phyloP scores from a whole-genome alignment of 2,888 invertebrate genomes.

The Chamaedrilus cognettii region DNA sequence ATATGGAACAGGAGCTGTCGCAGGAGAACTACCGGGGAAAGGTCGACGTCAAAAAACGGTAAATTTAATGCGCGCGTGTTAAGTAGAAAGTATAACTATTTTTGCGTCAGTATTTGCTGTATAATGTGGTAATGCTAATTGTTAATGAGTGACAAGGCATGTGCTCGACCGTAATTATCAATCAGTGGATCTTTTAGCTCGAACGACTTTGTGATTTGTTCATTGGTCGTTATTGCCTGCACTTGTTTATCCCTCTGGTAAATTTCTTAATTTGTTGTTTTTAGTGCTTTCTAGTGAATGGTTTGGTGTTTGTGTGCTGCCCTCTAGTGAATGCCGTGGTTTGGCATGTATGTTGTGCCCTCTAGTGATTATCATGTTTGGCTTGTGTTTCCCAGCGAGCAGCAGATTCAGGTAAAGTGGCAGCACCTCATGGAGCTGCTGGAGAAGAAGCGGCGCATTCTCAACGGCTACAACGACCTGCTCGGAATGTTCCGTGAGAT shows the following conservation, averaged over 20 bases:
- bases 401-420: constrained; percentile 86
- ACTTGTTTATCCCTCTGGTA: too few species aligned
- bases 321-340: too few species aligned
- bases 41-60: constrained; percentile 68
- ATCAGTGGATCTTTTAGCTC: too few species aligned
- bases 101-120: neutral
- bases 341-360: too few species aligned
- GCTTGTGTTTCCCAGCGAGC: constrained; percentile 62
- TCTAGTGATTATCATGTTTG: neutral
- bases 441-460: constrained; percentile 68
- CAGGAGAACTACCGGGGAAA: constrained; percentile 89
- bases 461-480: constrained; percentile 74
- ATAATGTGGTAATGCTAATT: neutral
- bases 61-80: too few species aligned
- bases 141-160: neutral
- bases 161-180: too few species aligned
- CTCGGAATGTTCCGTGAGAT: constrained; percentile 90
- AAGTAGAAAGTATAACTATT: neutral
- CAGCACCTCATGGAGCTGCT: constrained; percentile 79
- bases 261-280: neutral
- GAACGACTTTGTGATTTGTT: too few species aligned
- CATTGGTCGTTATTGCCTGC: too few species aligned
- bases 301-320: too few species aligned
- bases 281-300: too few species aligned
- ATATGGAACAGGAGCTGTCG: constrained; percentile 90